Percentiles rank a stretch among this genome's conserved stretches.
Evolutionary conservation across 2,888 invertebrate species (phyloP).

Genomic region (Synanthedon myopaeformis): DNA sequence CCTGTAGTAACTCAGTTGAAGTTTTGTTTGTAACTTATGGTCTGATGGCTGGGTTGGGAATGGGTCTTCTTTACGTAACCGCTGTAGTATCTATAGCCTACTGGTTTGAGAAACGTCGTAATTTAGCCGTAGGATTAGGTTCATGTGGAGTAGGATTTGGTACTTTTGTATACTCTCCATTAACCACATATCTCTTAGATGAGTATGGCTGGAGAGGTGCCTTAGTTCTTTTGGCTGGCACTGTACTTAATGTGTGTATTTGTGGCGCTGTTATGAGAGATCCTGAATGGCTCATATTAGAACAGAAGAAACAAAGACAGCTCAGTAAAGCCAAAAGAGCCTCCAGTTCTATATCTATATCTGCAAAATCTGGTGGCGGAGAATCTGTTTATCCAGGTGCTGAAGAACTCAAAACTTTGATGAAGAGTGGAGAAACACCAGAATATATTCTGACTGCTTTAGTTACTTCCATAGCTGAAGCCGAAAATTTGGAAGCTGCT

Average conservation of each 20-base stretch:
- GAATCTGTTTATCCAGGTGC: conserved; percentile 73
- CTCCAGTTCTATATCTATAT: conserved; percentile 66
- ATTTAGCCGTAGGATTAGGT: conserved; percentile 87
- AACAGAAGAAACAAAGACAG: conserved; percentile 71
- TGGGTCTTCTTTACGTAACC: conserved; percentile 88
- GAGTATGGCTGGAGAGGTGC: conserved; percentile 87
- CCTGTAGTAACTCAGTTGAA: conserved; percentile 78
- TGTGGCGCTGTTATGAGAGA: conserved; percentile 90
- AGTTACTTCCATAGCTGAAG: conserved; percentile 70
- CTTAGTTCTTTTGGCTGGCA: conserved; percentile 81
- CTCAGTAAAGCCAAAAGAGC: conserved; percentile 64
- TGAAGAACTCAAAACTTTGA: conserved; percentile 75
- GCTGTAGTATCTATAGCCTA: conserved; percentile 93
- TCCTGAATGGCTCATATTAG: conserved; percentile 82
- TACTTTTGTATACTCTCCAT: conserved; percentile 87
- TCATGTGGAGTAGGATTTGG: conserved; percentile 92
- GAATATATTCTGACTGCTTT: conserved; percentile 75
- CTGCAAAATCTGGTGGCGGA: conserved; percentile 61
- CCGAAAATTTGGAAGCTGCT: conserved; percentile 54
- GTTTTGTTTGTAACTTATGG: conserved; percentile 87
- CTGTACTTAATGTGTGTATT: conserved; percentile 87
- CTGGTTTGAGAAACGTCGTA: conserved; percentile 91
- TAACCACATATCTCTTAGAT: conserved; percentile 80
- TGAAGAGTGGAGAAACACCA: conserved; percentile 78
- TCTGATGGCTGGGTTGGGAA: conserved; percentile 83